Conservation (phyloP, 2,797 vertebrate genomes). For the Aphelocoma californica region DNA sequence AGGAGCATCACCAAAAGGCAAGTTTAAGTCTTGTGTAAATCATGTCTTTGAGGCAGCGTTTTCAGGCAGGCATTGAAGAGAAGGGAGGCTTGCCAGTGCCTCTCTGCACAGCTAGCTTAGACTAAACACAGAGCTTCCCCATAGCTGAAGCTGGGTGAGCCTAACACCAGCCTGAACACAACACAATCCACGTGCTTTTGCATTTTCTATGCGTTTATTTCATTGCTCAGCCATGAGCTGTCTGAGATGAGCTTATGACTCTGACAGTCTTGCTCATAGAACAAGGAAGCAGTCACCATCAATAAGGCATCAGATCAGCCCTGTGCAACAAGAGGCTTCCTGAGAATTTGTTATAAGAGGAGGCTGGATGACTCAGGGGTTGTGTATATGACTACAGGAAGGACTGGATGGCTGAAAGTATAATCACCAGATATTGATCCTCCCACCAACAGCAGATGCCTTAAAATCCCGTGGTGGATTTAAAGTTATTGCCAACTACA, state of each 20-base stretch:
- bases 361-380: conserved; percentile 12
- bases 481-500: neutral
- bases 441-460: neutral
- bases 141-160: neutral
- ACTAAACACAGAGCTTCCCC: neutral
- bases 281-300: neutral
- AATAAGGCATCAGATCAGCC: neutral
- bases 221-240: neutral
- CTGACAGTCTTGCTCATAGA: neutral
- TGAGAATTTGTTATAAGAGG: neutral
- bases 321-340: neutral
- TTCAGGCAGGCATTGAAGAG: neutral
- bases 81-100: neutral
- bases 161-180: neutral
- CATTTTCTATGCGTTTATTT: neutral
- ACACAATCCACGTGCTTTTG: neutral
- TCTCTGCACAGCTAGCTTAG: neutral
- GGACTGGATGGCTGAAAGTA: neutral
- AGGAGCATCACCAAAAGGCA: neutral
- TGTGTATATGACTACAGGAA: neutral
- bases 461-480: conserved; percentile 21
- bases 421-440: conserved; percentile 1
- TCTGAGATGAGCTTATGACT: neutral
- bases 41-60: neutral
- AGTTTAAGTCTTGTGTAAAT: neutral